Base-by-base conservation (phyloP, 2,888 invertebrate species). In the Idaea straminata region DNA sequence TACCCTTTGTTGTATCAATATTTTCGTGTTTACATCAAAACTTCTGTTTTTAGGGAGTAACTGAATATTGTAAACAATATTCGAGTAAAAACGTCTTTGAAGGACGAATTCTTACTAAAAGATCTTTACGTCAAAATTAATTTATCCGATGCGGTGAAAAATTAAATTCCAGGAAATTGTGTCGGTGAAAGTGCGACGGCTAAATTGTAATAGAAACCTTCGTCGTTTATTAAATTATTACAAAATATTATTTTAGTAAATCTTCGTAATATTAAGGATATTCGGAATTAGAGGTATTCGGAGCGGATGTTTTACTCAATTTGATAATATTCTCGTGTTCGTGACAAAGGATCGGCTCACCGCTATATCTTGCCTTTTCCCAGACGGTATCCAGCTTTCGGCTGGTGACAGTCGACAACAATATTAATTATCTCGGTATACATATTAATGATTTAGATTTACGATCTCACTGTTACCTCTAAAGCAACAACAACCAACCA, bases 301-400 rank as follows among this genome's bases (percentile, higher is more conserved):
- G 59, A 25, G 47, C 66, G 65, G 65, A 67, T 67, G 73, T 74
- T 70, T 68, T 67, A 68, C 75, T 71, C 68, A 74, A 72, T 77
- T 73, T 75, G 75, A 74, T 74, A 77, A 74, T 72, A 67, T 72
- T 62, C 72, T 64, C 70, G 73, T 72, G 69, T 71, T 64, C 70
- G 73, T 72, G 69, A 76, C 79, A 78, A 77, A 77, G 77, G 76
- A 63, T 57, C 57, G 66, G 66, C 63, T 69, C 67, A 66, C 61
- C 57, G 69, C 66, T 60, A 59, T 65, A 64, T 69, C 66, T 64
- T 60, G 66, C 57, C 67, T 65, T 57, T 61, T 47, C 16, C 63
- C 63, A 65, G 71, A 73, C 70, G 66, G 66, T 61, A 69, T 63
- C 73, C 64, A 65, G 73, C 74, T 75, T 76, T 69, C 72, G 72